Base-by-base conservation (phyloP, 2,888 invertebrate species). In the Latrodectus hesperus region DNA sequence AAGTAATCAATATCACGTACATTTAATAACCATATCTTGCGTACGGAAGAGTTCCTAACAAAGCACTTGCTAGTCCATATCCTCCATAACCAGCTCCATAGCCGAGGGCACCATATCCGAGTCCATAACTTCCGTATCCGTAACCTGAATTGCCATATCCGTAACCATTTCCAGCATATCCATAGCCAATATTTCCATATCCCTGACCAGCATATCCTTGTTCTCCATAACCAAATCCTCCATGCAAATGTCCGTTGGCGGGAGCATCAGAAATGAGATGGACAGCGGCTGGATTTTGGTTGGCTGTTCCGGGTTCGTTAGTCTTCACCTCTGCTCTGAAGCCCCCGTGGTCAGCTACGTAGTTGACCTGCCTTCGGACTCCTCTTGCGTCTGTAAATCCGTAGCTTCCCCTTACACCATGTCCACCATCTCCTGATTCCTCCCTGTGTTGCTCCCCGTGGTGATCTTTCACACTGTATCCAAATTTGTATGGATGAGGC, bases 261-360 rank as follows among this genome's bases (percentile, higher is more conserved):
- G 79, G 85, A 8, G 79, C 75, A 8, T 68, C 74, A n/a, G 85
- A 85, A 0, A 38, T 55, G 26, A 85, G 3, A 0, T 74, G 55
- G 12, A 85, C 79, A 8, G 74, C 68, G 17, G 85, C 79, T 9
- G 79, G 79, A 52, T 85, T 64, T 38, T 85, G 68, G 26, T 75
- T 85, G 12, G 74, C 79, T 2, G 85, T 85, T 49, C 85, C 85
- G 0, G 85, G 85, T n/a, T 85, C 85, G n/a, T 79, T 85, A 55
- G 85, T 85, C 75, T 85, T 85, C 12, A 85, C 75, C 11, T 68
- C 17, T 14, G 85, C 85, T 11, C 74, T 74, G 60, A 85, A 79
- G 9, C 84, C 84, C 12, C 53, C 64, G 12, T 84, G 72, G 60
- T 84, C 84, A 16, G 84, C 84, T 11, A 79, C 85, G 26, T 85